phyloP scores from a whole-genome alignment of 2,888 invertebrate genomes.

The Heliconius ismenius region DNA sequence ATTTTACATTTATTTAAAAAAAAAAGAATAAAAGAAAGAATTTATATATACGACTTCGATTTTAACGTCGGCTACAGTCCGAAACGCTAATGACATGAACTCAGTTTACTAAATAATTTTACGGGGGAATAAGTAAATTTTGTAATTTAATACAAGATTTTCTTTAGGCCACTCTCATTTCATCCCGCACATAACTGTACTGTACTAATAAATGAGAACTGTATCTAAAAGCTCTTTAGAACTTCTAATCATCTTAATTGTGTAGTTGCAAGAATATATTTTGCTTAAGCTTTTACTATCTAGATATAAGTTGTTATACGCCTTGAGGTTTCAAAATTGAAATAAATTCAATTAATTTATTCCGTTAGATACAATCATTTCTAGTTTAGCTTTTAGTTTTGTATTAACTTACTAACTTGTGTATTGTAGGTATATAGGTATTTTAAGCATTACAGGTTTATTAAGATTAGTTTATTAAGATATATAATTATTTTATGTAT shows the following conservation, averaged over 20 bases:
- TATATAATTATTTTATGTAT: neutral
- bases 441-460: neutral
- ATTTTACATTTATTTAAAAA: no score
- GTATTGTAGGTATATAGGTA: no score
- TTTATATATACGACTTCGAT: no score
- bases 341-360: constrained; percentile 4
- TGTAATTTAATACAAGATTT: no score
- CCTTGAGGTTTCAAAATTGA: constrained; percentile 7
- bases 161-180: no score
- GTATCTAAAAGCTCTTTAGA: neutral
- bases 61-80: no score
- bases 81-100: no score
- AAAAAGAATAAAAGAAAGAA: no score
- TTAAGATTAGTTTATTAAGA: neutral
- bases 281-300: neutral
- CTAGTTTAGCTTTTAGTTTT: neutral
- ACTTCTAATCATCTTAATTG: neutral
- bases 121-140: no score
- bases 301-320: neutral
- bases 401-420: neutral
- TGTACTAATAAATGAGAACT: no score
- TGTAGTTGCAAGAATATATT: neutral
- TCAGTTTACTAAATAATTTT: no score
- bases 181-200: no score
- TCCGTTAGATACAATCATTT: neutral